phyloP scores from a whole-genome alignment of 2,888 invertebrate species.

The Rhopalosiphum nymphaeae region DNA sequence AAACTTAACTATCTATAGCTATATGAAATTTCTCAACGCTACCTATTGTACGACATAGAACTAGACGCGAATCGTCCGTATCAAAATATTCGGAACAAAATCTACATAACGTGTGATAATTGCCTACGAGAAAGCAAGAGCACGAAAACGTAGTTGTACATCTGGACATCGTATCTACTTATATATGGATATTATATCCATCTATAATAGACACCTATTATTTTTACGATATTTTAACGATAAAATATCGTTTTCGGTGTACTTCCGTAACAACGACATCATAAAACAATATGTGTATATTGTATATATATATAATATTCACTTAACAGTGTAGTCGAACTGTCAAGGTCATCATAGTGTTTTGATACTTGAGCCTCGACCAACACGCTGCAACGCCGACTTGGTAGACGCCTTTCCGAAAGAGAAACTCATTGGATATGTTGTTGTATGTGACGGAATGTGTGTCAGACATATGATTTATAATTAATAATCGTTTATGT shows the following conservation, averaged over 20 bases:
- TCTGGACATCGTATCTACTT: not conserved
- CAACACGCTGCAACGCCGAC: not conserved
- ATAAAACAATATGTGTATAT: not conserved
- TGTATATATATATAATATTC: not conserved
- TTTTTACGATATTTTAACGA: not conserved
- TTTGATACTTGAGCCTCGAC: not conserved
- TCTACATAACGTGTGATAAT: not conserved
- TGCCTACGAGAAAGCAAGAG: not conserved
- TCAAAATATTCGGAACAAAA: not conserved
- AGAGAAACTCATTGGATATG: conserved; percentile 58
- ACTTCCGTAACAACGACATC: not conserved
- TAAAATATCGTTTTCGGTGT: not conserved
- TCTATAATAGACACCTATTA: not conserved
- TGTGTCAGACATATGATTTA: conserved; percentile 52
- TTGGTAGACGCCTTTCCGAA: conserved; percentile 35
- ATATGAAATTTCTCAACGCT: not conserved
- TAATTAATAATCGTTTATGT: not conserved
- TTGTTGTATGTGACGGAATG: conserved; percentile 38
- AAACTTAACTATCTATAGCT: not conserved
- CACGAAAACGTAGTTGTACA: not conserved
- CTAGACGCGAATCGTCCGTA: not conserved
- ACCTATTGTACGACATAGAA: not conserved
- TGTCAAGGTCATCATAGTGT: conserved; percentile 33
- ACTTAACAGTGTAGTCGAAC: not conserved
- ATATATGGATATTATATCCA: not conserved